Conservation (phyloP, 2,797 vertebrate genomes). For the Oreortyx pictus region DNA sequence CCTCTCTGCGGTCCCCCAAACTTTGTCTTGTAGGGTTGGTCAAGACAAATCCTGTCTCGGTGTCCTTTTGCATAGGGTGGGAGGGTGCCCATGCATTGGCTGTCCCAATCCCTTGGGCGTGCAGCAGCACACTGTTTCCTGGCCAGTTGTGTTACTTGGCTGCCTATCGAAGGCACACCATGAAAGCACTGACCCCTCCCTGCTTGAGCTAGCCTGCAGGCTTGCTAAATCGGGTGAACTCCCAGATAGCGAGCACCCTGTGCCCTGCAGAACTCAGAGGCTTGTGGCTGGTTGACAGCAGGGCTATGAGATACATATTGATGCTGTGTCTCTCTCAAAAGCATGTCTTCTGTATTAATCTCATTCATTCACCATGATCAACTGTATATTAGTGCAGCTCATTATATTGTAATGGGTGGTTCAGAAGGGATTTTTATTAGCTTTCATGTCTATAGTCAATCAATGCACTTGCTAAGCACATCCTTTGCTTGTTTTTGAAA, state of each 20-base stretch:
- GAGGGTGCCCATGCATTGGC: neutral
- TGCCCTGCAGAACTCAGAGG: neutral
- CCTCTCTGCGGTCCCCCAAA: neutral
- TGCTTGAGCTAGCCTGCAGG: neutral
- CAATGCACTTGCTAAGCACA: fast-evolving
- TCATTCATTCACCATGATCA: neutral
- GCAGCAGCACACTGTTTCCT: neutral
- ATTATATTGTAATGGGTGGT: neutral
- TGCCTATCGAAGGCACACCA: neutral
- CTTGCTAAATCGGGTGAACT: neutral
- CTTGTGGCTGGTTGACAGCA: neutral
- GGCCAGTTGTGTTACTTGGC: neutral
- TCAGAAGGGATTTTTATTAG: neutral
- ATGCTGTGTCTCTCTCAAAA: neutral
- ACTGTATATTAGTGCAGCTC: neutral
- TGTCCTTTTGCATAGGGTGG: neutral
- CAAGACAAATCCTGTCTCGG: neutral
- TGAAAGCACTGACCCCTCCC: neutral
- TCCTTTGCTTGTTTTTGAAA: neutral
- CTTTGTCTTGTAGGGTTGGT: slow-evolving; percentile 17
- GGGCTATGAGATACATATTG: neutral
- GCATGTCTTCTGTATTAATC: neutral
- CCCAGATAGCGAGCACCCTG: fast-evolving
- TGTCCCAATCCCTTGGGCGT: neutral
- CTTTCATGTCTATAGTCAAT: neutral